Base-by-base conservation (phyloP, 2,888 invertebrate species). In the Gerris lacustris region DNA sequence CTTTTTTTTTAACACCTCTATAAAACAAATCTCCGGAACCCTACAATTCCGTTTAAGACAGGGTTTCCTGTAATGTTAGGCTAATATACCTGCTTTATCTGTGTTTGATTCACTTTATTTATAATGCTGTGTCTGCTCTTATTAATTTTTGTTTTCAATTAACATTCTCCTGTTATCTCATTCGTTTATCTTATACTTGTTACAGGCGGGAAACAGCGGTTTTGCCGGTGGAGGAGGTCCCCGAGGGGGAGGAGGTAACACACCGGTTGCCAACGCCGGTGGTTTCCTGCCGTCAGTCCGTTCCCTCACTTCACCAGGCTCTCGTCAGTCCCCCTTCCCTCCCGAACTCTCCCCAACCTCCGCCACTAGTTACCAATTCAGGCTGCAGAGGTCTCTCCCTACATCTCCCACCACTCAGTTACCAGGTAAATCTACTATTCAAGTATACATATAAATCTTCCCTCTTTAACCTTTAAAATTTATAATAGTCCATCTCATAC, bases 381-480 rank as follows among this genome's bases (percentile, higher is more conserved):
- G 87, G 77, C 80, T 86, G 77, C 86, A 86, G 78, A 82, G 86
- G 77, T 81, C 85, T 68, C 83, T 85, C 72, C 81, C 81, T 62
- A 84, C 75, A 79, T 82, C 67, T 70, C 83, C 85, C 74, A 85
- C 84, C 69, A 84, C 84, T 73, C 85, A 85, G 79, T 80, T 86
- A 80, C 84, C 85, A 83, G 86, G 86, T 86, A 83, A 77, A 79
- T 76, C 63, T 62, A 6, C 45, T 18, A 2, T 31, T 62, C 69
- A 43, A 31, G 9, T 67, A 43, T 69, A 69, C 5, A 44, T 63
- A n/a, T 15, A 44, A 9, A 17, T 11, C 31, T 44, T 31, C 31
- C 31, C 31, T 2, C 1, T 4, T 31, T 31, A 31, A 31, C 31
- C 31, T 31, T 31, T 31, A 2, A 31, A 31, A 31, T 31, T 31